Evolutionary conservation across 1,140 invertebrate genomes (phyloP).

Genomic region (Drosophila virilis): DNA sequence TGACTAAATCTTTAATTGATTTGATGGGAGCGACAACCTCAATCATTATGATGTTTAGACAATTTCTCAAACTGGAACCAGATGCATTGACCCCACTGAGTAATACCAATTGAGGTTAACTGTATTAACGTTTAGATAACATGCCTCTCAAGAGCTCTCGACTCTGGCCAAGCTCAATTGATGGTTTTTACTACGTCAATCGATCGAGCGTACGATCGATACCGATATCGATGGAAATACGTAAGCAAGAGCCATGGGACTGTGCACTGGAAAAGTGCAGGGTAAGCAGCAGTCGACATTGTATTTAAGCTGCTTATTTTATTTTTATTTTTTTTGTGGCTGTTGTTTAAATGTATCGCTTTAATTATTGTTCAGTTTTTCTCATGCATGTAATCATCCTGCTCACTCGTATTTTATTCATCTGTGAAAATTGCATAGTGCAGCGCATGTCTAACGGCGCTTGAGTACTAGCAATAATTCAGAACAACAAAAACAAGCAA

Average conservation of each 20-base stretch:
- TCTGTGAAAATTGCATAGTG: conserved; percentile 56
- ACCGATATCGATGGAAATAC: conserved; percentile 33
- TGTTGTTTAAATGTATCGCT: conserved; percentile 8
- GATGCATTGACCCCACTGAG: conserved; percentile 55
- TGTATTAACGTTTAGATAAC: conserved; percentile 56
- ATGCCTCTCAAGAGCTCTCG: conserved; percentile 51
- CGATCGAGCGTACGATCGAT: conserved; percentile 21
- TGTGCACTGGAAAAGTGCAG: conserved; percentile 4
- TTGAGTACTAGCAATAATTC: conserved; percentile 1
- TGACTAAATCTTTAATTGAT: conserved; percentile 18
- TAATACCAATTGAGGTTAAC: conserved; percentile 65
- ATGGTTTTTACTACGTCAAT: conserved; percentile 57
- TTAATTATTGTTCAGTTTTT: conserved; percentile 53
- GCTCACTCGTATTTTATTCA: conserved; percentile 50
- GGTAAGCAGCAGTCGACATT: conserved; percentile 26
- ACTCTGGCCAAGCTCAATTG: conserved; percentile 61
- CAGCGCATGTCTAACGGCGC: conserved; percentile 33
- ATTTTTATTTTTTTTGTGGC: conserved; percentile 23
- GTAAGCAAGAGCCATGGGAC: conserved; percentile 23
- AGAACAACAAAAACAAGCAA: not conserved
- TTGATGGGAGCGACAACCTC: conserved; percentile 17
- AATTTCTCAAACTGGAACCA: conserved; percentile 44
- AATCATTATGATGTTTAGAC: not conserved
- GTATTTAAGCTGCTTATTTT: conserved; percentile 24
- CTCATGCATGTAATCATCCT: conserved; percentile 64